Evolutionary conservation across 2,113 vertebrate species (phyloP).

Genomic region (Protomyctophum bolini): DNA sequence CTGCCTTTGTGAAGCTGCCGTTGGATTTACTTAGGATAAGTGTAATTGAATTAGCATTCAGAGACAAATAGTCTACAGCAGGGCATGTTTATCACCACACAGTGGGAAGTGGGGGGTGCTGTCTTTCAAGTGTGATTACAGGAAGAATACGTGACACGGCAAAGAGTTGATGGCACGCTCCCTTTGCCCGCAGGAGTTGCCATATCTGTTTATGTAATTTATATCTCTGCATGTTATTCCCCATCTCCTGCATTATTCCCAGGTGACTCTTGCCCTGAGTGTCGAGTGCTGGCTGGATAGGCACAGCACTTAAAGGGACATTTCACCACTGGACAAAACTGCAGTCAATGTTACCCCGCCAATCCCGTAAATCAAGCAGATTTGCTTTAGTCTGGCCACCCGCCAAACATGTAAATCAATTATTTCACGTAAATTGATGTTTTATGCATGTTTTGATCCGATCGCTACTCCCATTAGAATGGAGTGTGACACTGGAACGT

Average conservation of each 20-base stretch:
- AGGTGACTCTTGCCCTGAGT: conserved; percentile 20
- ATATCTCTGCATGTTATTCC: conserved; percentile 13
- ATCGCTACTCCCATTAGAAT: no score
- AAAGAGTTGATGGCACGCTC: conserved; percentile 37
- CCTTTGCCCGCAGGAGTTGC: conserved; percentile 35
- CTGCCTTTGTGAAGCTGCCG: conserved; percentile 30
- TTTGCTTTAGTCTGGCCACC: no score
- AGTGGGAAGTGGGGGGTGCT: conserved; percentile 30
- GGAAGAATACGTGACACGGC: conserved; percentile 31
- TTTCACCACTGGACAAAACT: no score
- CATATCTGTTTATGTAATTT: conserved; percentile 31
- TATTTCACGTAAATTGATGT: no score
- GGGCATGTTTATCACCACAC: conserved; percentile 27
- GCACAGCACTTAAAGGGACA: no score
- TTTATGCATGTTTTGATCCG: no score
- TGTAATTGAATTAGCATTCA: conserved; percentile 40
- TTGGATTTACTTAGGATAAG: conserved; percentile 48
- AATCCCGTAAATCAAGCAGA: no score
- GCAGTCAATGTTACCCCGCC: no score
- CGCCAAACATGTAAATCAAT: no score
- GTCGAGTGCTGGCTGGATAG: no score
- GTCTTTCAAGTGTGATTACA: conserved; percentile 43
- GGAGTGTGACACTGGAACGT: no score
- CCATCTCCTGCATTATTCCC: conserved; percentile 9
- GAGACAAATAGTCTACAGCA: conserved; percentile 15